phyloP scores from a whole-genome alignment of 2,797 vertebrate genomes.

The Moxostoma hubbsi region DNA sequence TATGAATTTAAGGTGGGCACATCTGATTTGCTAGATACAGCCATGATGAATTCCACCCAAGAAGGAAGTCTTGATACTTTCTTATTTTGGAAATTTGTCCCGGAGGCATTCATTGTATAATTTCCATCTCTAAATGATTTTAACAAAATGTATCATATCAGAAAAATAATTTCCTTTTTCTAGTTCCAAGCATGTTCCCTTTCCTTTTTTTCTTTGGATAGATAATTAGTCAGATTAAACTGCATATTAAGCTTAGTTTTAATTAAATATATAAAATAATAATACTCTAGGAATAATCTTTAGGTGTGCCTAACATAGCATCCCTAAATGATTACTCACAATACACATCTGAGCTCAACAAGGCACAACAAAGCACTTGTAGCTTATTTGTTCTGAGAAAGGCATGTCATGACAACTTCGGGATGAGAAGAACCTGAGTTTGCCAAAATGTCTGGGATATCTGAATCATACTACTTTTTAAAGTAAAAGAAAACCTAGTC shows the following conservation, averaged over 20 bases:
- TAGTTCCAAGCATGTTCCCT: too few species aligned
- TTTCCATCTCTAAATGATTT: conserved; percentile 16
- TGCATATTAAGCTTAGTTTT: not conserved
- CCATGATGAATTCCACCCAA: conserved; percentile 5
- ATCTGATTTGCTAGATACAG: conserved; percentile 18
- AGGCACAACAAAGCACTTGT: not conserved
- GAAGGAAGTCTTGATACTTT: conserved; percentile 36
- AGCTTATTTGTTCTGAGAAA: not conserved
- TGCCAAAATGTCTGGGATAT: not conserved
- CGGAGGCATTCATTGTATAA: conserved; percentile 36
- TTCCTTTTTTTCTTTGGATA: not conserved
- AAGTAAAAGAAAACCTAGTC: not conserved
- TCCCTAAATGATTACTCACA: not conserved
- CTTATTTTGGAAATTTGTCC: conserved; percentile 43
- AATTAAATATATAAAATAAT: not conserved
- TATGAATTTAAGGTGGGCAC: conserved; percentile 6
- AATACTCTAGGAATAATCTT: not conserved
- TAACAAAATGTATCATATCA: not conserved
- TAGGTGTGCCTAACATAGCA: not conserved
- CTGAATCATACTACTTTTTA: not conserved
- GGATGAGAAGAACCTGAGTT: not conserved
- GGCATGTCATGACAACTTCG: conserved; percentile 24
- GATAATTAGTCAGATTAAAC: not conserved
- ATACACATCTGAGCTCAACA: conserved; percentile 2
- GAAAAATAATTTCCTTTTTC: too few species aligned